phyloP scores from a whole-genome alignment of 1,140 invertebrate genomes.

The Magallana gigas region DNA sequence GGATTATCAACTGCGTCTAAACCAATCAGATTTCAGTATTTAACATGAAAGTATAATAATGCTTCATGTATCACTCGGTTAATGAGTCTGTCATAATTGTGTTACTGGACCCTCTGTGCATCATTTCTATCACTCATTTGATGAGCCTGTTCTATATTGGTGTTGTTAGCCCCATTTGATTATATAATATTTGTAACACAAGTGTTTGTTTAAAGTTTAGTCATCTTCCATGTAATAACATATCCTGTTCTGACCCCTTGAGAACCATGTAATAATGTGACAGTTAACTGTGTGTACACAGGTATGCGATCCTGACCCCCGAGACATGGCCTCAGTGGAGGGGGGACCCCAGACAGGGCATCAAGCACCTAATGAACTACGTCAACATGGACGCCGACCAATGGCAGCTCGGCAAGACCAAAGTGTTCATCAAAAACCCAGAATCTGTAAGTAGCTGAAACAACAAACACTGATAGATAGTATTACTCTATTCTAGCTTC shows the following conservation, averaged over 20 bases:
- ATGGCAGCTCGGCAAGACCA: slow-evolving; percentile 86
- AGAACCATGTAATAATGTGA: too few relatives aligned
- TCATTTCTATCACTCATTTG: not conserved
- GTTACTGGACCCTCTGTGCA: too few relatives aligned
- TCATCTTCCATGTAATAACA: too few relatives aligned
- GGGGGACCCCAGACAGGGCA: slow-evolving; percentile 83
- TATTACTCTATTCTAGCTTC: too few relatives aligned
- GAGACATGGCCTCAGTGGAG: slow-evolving; percentile 86
- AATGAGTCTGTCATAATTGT: too few relatives aligned
- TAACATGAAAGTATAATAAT: too few relatives aligned
- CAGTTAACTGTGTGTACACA: slow-evolving; percentile 58
- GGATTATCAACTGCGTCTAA: too few relatives aligned
- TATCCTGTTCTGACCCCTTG: too few relatives aligned
- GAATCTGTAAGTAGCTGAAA: slow-evolving; percentile 83
- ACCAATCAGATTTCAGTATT: too few relatives aligned
- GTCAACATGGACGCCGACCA: slow-evolving; percentile 85
- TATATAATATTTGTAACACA: too few relatives aligned
- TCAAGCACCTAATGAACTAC: slow-evolving; percentile 83
- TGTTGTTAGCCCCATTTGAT: not conserved
- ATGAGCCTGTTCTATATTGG: not conserved
- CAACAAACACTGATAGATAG: not conserved
- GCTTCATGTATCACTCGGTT: too few relatives aligned
- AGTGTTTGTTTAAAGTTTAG: too few relatives aligned
- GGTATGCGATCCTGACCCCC: slow-evolving; percentile 86
- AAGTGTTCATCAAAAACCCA: slow-evolving; percentile 89